phyloP scores from a whole-genome alignment of 2,888 invertebrate genomes.

The Aporophyla lueneburgensis region DNA sequence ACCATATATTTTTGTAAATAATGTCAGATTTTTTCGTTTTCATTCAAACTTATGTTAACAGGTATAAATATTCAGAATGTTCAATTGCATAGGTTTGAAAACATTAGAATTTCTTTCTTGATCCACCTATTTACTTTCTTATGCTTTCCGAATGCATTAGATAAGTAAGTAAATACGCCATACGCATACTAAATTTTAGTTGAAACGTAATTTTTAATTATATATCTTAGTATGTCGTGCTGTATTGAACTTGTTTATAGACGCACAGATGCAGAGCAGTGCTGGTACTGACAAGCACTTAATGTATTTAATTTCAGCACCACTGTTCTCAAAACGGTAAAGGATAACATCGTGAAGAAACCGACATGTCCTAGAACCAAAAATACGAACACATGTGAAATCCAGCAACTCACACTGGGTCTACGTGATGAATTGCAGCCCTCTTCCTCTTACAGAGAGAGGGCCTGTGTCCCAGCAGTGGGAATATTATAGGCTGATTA shows the following conservation, averaged over 20 bases:
- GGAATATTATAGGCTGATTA: no score
- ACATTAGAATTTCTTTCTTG: not conserved
- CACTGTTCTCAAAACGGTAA: no score
- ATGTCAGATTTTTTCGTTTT: not conserved
- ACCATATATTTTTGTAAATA: not conserved
- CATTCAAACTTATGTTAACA: not conserved
- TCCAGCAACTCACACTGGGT: no score
- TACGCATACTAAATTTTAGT: conserved; percentile 2
- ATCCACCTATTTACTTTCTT: not conserved
- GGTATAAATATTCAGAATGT: not conserved
- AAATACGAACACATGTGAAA: no score
- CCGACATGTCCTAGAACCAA: no score
- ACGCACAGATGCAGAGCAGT: conserved; percentile 6
- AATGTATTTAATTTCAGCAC: no score
- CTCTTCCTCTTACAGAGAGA: no score
- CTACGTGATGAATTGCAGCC: no score
- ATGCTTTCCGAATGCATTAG: conserved; percentile 3
- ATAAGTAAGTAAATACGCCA: not conserved
- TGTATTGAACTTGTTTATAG: conserved; percentile 28
- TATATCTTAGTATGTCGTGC: conserved; percentile 2
- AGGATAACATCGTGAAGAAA: no score
- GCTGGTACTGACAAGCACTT: no score
- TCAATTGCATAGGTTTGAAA: not conserved
- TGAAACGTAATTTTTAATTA: conserved; percentile 14
- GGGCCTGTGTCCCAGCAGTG: no score